Evolutionary conservation across 2,888 invertebrate species (phyloP), one percentile per base, ranked within the genome.

Genomic region (Acrobasis consociella): DNA sequence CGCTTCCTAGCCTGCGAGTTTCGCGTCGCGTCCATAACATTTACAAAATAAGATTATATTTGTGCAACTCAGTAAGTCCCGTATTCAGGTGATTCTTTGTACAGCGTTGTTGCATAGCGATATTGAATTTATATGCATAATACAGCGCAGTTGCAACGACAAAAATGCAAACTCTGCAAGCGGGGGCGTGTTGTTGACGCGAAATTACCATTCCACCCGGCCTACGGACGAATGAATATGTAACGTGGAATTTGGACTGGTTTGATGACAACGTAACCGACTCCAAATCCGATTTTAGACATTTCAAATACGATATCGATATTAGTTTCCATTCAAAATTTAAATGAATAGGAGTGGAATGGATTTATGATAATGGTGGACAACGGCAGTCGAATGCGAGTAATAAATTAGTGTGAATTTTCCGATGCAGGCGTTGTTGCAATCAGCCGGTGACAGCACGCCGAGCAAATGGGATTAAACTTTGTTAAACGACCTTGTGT

Each of bases 401-500:
- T 74, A 76, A 84, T 85, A 85, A 86, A 87, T 86, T 82, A 81
- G 70, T 71, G 75, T 71, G 74, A 81, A 81, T 81, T 82, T 83
- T 78, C 82, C 77, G 76, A 83, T 80, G 82, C 82, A 76, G 72
- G 74, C 77, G 72, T 71, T 78, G 78, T 80, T 75, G 85, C 85
- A 86, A 84, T 83, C 83, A 82, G 78, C 75, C 72, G 83, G 77
- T 78, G 86, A 87, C 86, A 83, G 82, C 77, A 78, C 80, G 73
- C 72, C 74, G 77, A 77, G 80, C 81, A 85, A 90, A 89, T 85
- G 82, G 83, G 87, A 89, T 90, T 90, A 89, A 89, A 90, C 83
- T 90, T 89, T 87, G 89, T 85, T 88, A 86, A 91, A 87, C 87
- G 85, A 85, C 86, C 85, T 88, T 84, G 87, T 83, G 81, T 85